Percentiles rank a stretch among this genome's conserved stretches.
phyloP scores from a whole-genome alignment of 2,888 invertebrate genomes.

The Drosophila barbarae region DNA sequence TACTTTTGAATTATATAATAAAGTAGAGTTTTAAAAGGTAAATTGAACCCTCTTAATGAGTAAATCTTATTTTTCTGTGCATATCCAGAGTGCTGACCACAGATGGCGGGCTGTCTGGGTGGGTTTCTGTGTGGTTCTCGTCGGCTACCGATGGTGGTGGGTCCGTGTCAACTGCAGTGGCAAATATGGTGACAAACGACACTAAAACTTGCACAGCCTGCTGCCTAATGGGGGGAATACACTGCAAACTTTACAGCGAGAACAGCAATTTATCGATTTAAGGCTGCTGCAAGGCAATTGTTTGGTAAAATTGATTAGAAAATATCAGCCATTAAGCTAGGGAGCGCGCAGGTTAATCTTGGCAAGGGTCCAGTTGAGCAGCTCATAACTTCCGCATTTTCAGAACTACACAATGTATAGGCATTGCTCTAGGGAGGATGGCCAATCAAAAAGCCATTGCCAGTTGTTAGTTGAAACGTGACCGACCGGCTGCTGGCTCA shows the following conservation, averaged over 20 bases:
- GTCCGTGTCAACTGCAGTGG: constrained; percentile 46
- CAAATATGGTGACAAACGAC: constrained; percentile 52
- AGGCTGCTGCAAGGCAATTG: constrained; percentile 15
- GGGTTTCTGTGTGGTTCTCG: constrained; percentile 6
- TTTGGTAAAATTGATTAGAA: constrained; percentile 31
- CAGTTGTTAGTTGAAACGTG: constrained; percentile 55
- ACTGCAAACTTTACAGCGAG: constrained; percentile 1
- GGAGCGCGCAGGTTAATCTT: constrained; percentile 33
- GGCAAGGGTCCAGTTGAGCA: constrained; percentile 14
- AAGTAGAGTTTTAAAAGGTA: background rate
- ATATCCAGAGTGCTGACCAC: constrained; percentile 17
- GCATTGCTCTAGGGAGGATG: constrained; percentile 25
- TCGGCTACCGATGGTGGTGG: constrained; percentile 4
- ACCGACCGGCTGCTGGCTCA: constrained; percentile 44
- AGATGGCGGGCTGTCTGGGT: constrained; percentile 30
- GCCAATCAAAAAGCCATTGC: constrained; percentile 45
- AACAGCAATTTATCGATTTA: constrained; percentile 18
- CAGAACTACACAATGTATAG: constrained; percentile 34
- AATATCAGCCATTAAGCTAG: constrained; percentile 25
- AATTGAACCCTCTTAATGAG: background rate
- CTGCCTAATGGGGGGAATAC: constrained; percentile 30
- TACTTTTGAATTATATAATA: no score
- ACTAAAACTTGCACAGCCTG: constrained; percentile 40
- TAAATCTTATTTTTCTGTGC: constrained; percentile 7
- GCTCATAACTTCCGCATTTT: constrained; percentile 49